phyloP scores from a whole-genome alignment of 2,113 vertebrate genomes.

The Deroptyus accipitrinus region DNA sequence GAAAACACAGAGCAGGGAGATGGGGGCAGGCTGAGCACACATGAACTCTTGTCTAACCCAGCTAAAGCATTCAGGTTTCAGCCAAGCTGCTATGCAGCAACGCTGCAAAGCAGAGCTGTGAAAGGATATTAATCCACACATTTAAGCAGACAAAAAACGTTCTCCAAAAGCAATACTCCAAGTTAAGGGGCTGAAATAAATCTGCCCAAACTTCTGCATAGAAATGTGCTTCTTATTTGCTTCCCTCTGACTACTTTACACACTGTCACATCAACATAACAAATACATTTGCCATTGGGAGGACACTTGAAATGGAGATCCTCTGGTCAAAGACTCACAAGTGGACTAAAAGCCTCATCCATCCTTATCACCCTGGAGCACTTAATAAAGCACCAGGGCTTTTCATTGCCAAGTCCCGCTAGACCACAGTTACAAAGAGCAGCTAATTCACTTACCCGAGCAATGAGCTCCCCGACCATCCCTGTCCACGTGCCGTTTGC shows the following conservation, averaged over 20 bases:
- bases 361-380: neutral
- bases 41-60: neutral
- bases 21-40: neutral
- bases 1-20: neutral
- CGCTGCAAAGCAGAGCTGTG: neutral
- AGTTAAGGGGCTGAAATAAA: neutral
- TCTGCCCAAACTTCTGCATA: neutral
- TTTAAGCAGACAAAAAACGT: neutral
- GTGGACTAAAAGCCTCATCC: neutral
- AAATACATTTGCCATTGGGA: neutral
- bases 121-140: rapidly evolving
- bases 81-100: neutral
- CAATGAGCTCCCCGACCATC: constrained; percentile 97
- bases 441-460: constrained; percentile 80
- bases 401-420: neutral
- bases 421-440: neutral
- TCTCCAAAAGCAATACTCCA: neutral
- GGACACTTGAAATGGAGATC: neutral
- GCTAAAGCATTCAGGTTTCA: neutral
- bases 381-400: neutral
- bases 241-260: neutral
- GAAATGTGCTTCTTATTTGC: neutral
- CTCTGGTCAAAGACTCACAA: neutral
- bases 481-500: constrained; percentile 94
- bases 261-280: neutral